Evolutionary conservation across 2,888 invertebrate species (phyloP), one percentile per base, ranked within the genome.

Genomic region (Mimas tiliae): DNA sequence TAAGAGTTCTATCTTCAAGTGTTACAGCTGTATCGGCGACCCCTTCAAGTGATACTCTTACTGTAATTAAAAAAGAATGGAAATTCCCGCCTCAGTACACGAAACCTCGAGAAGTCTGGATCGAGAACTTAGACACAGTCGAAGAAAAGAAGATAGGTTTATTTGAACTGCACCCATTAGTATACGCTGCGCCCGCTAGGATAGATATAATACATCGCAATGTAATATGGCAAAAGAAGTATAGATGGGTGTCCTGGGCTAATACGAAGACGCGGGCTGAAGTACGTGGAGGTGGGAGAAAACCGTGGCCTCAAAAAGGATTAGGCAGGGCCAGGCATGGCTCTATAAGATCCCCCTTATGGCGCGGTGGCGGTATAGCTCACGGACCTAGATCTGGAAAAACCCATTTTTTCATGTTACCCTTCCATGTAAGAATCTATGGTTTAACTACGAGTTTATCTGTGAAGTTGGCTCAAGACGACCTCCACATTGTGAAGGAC

Each of bases 221-320:
- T 94, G 91, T 98, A 33, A 88, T 92, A 64, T 99, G 99, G 99
- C 99, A 99, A 85, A 91, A 78, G 71, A 94, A 96, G 72, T 98
- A 98, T 85, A 95, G 96, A 83, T 96, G 94, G 91, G 97, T 99
- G 87, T 96, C 96, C 76, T 98, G 96, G 94, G 96, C 96, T 0
- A 94, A 96, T 77, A 95, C 96, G 1, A 96, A 97, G 84, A 95
- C 96, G 0, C 94, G 98, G 66, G 96, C 97, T 0, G 99, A 99
- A 92, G 96, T 97, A 66, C 93, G 95, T 62, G 99, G 99, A 48
- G 98, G 98, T 65, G 98, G 98, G 0, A 94, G 95, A 34, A 99
- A 99, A 80, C 99, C 99, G 0, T 99, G 99, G 98, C 98, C 98
- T 0, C 99, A 99, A 84, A 99, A 99, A 90, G 98, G 98, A 27